These are phyloP conservation scores for Coluber constrictor DNA, from an alignment of 2,797 vertebrate genomes.

Conservation along the genomic window DNA sequence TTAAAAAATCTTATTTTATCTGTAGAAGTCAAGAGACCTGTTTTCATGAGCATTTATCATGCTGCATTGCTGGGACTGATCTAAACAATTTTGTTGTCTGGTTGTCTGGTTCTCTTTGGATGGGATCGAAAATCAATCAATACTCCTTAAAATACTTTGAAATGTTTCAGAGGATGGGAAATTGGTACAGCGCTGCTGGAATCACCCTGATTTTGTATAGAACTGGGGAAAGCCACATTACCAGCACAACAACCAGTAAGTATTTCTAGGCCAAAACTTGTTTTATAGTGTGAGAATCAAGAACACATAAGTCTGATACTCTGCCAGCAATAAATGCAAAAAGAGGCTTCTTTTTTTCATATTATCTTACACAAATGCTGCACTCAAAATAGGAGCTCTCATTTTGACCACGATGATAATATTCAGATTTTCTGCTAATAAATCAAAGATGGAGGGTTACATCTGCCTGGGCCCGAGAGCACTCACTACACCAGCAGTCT, in stretches of 20 bases:
- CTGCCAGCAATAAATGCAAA: background rate
- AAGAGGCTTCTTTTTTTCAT: background rate
- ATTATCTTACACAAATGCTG: background rate
- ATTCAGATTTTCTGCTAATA: background rate
- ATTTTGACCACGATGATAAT: background rate
- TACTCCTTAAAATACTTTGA: background rate
- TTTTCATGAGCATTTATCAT: background rate
- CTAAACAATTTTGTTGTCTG: background rate
- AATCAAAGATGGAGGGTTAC: background rate
- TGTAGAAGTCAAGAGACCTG: background rate
- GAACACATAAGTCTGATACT: background rate
- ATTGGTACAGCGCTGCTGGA: background rate
- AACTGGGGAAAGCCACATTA: background rate
- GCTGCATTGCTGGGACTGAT: background rate
- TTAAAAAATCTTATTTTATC: background rate
- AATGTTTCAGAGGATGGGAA: background rate
- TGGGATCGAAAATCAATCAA: background rate
- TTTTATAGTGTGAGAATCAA: background rate
- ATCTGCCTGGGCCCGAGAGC: background rate
- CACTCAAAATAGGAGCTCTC: background rate
- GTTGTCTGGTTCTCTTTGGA: background rate
- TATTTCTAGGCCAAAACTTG: background rate
- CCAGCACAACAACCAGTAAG: background rate
- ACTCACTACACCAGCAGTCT: background rate
- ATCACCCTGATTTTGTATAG: background rate